Base-by-base conservation (phyloP, 2,797 vertebrate genomes). In the Falco columbarius region DNA sequence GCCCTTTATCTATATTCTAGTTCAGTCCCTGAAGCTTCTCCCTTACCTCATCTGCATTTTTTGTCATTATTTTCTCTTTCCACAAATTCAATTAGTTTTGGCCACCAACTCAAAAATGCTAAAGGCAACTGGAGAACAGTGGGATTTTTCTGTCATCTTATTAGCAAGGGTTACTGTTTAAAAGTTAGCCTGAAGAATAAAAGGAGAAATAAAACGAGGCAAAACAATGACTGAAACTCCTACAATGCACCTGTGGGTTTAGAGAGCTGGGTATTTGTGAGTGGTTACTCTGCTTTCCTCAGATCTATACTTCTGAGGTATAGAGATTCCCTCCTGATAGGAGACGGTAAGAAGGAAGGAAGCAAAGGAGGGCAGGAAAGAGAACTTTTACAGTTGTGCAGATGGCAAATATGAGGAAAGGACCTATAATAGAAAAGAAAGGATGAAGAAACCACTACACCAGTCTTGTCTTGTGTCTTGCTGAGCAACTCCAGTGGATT, bases 41-140 rank as follows among this genome's bases (percentile, higher is more conserved):
- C 32, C 66, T 89, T 77, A 81, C 49, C 56, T 89, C 55, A 92
- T 84, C 80, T 90, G 66, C 83, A 93, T 96, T 90, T 92, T 91
- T 81, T 46, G 59, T 95, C 83, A 88, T 89, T 86, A 93, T 91
- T 95, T 90, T 90, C 42, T 84, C 59, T 62, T 92, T 85, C 81
- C 47, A 73, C 36, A 82, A 89, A 84, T 87, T 92, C 77, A 83
- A 76, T 88, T 89, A 68, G 66, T 61, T 96, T 94, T 93, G 86
- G 73, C 66, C 47, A 92, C 59, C 83, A 81, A 80, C 71, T 86
- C 86, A 84, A 79, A 96, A 92, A 52, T 1, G 8, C 73, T 68
- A 84, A 86, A 94, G 83, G 71, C 73, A 66, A 40, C 46, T 56
- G 70, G 20, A 84, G 55, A 96, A 68, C 29, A 84, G 34, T 12